Evolutionary conservation across 1,140 invertebrate species (phyloP).

Genomic region (Drosophila malerkotliana): DNA sequence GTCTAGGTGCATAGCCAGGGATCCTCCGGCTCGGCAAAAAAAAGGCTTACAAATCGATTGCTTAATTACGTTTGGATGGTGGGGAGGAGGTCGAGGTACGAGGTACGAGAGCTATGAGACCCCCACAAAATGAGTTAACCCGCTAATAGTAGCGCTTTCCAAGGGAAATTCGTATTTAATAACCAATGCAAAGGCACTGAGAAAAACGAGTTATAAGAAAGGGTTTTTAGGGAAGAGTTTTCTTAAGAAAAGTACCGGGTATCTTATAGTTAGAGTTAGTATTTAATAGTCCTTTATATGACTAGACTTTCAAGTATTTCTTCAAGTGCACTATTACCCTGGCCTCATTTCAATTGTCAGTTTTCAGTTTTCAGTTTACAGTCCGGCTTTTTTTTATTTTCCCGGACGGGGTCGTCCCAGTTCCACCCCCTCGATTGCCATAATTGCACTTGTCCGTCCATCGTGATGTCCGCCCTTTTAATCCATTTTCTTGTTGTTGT

Average conservation of each 20-base stretch:
- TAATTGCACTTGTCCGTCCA: conserved; percentile 43
- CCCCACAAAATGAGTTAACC: background rate
- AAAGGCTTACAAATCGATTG: conserved; percentile 18
- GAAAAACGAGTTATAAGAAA: background rate
- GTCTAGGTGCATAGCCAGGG: conserved; percentile 13
- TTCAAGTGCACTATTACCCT: conserved; percentile 25
- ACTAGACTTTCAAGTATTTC: too few species aligned
- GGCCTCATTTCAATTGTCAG: conserved; percentile 30
- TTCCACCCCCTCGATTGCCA: conserved; percentile 17
- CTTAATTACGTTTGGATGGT: conserved; percentile 28
- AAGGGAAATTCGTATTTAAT: conserved; percentile 18
- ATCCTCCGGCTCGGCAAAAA: background rate
- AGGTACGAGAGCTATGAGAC: background rate
- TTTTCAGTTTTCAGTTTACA: background rate
- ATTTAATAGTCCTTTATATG: background rate
- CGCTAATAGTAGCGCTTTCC: conserved; percentile 2
- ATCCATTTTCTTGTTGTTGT: conserved; percentile 1
- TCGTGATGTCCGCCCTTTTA: conserved; percentile 1
- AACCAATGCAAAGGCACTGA: conserved; percentile 5
- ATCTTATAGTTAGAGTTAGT: background rate
- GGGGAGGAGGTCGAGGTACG: too few species aligned
- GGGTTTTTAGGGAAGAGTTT: background rate
- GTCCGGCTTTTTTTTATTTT: background rate
- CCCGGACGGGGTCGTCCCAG: background rate
- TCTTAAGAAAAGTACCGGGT: background rate